Conservation (phyloP, 2,797 vertebrate genomes). For the Ceyx erithaca region DNA sequence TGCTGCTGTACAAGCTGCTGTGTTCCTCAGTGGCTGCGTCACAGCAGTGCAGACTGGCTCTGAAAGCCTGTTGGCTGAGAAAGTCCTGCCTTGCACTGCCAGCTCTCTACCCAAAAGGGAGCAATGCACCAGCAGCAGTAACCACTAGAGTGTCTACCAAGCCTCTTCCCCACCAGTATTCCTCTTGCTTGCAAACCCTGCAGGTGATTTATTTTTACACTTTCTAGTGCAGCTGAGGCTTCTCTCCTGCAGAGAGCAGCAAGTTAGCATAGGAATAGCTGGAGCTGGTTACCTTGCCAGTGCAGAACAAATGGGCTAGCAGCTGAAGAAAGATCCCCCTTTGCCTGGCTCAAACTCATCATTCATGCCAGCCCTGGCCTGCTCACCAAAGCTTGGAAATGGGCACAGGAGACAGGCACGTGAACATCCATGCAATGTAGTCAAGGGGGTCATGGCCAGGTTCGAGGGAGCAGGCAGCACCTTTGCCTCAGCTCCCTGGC, state of each 20-base stretch:
- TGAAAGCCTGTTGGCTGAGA: neutral
- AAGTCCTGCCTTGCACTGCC: neutral
- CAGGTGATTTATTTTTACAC: neutral
- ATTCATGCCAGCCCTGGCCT: neutral
- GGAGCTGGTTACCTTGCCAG: neutral
- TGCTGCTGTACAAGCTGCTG: neutral
- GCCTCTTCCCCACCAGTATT: neutral
- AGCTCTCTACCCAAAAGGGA: neutral
- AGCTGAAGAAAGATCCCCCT: neutral
- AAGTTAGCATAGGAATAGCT: neutral
- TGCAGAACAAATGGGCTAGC: neutral
- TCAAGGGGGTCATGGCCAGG: neutral
- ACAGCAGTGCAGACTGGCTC: neutral
- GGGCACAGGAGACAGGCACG: neutral
- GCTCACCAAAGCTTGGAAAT: neutral
- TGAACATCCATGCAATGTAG: neutral
- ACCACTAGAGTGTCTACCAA: neutral
- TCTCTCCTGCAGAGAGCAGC: constrained; percentile 12
- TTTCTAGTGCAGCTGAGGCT: neutral
- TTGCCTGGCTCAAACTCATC: neutral
- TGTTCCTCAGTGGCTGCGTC: accelerated
- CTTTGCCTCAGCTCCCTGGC: neutral
- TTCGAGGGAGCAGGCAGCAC: neutral
- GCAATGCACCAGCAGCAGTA: neutral
- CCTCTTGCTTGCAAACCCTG: neutral